Evolutionary conservation across 2,797 vertebrate species (phyloP).

Genomic region (Trematomus bernacchii): DNA sequence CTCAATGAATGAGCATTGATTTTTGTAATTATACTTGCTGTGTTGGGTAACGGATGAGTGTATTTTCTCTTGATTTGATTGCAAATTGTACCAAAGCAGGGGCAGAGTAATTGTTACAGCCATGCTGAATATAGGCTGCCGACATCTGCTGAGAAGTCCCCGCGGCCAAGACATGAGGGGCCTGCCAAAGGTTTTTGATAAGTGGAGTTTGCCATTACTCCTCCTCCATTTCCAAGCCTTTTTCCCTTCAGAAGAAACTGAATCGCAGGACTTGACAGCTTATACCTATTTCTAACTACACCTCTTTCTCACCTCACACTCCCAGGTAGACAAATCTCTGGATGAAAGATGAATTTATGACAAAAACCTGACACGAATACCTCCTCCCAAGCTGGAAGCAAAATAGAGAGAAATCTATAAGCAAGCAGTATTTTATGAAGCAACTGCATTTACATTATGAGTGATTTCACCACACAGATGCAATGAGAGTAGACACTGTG

Average conservation of each 20-base stretch:
- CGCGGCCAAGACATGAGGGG: slow-evolving; percentile 25
- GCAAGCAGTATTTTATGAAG: slow-evolving; percentile 25
- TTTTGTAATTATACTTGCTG: slow-evolving; percentile 3
- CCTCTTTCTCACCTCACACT: slow-evolving; percentile 40
- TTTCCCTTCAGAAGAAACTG: slow-evolving; percentile 26
- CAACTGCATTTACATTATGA: slow-evolving; percentile 14
- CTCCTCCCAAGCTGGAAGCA: slow-evolving; percentile 23
- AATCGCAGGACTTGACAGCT: slow-evolving; percentile 46
- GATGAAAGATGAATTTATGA: slow-evolving; percentile 43
- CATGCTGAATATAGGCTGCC: background rate
- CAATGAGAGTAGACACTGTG: background rate
- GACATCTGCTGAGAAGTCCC: slow-evolving; percentile 45
- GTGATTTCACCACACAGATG: slow-evolving; percentile 13
- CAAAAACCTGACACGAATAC: slow-evolving; percentile 33
- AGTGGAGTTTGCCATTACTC: slow-evolving; percentile 40
- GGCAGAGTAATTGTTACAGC: slow-evolving; percentile 28
- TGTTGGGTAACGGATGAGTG: slow-evolving; percentile 11
- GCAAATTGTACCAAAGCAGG: slow-evolving; percentile 26
- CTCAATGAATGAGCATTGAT: slow-evolving; percentile 6
- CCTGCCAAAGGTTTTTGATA: slow-evolving; percentile 44
- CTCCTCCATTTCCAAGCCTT: slow-evolving; percentile 41
- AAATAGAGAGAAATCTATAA: slow-evolving; percentile 25
- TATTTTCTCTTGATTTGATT: slow-evolving; percentile 37
- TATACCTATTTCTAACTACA: slow-evolving; percentile 28
- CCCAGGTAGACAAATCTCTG: slow-evolving; percentile 38